These are phyloP conservation scores for Ciconia stormi DNA, from an alignment of 2,113 vertebrate species.

Conservation along the genomic window DNA sequence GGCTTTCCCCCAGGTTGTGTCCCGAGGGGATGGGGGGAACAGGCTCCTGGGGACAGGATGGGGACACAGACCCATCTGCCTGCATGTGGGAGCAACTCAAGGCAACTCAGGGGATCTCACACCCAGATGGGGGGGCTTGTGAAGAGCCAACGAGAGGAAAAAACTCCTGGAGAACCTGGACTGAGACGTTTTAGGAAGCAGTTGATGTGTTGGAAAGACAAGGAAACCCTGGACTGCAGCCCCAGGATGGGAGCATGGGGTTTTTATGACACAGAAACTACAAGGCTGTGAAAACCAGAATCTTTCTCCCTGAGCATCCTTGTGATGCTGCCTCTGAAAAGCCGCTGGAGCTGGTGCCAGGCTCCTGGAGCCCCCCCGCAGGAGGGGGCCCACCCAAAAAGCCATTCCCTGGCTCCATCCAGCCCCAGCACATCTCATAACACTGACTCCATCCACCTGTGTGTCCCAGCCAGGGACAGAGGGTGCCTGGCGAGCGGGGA, in stretches of 20 bases:
- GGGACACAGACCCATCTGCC: background rate
- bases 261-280: background rate
- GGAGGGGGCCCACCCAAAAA: accelerated
- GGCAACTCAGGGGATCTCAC: background rate
- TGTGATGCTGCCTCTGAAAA: accelerated
- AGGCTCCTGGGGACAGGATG: accelerated
- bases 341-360: background rate
- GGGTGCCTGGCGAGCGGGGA: background rate
- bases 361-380: accelerated
- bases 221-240: background rate
- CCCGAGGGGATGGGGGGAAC: accelerated
- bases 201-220: background rate
- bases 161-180: background rate
- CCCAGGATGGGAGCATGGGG: background rate
- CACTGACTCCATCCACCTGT: background rate
- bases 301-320: background rate
- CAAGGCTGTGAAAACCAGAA: background rate
- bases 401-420: accelerated
- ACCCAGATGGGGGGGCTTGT: accelerated
- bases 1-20: background rate
- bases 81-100: background rate
- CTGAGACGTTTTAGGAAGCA: background rate
- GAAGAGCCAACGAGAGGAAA: background rate
- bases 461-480: background rate
- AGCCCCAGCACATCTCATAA: background rate